phyloP scores from a whole-genome alignment of 2,888 invertebrate species.

The Mythimna albipuncta region DNA sequence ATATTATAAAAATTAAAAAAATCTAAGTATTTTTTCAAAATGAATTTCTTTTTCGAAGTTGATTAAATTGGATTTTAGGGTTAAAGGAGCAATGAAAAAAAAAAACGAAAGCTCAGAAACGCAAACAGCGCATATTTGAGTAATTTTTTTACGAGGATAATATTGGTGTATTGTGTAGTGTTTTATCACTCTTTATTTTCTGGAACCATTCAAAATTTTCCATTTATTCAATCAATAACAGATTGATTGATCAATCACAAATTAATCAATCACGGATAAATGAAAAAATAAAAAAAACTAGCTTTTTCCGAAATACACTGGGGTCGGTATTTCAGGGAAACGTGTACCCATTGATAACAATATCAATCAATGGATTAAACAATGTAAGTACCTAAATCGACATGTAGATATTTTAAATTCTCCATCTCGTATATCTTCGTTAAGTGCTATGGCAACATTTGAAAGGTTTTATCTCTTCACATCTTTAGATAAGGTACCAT shows the following conservation, averaged over 20 bases:
- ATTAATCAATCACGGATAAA: too few relatives aligned
- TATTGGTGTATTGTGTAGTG: not conserved
- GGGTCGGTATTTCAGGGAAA: not conserved
- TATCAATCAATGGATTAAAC: not conserved
- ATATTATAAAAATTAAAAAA: too few relatives aligned
- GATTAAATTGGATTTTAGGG: not conserved
- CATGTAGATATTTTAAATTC: not conserved
- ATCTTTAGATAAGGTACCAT: conserved; percentile 2
- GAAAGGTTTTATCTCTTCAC: not conserved
- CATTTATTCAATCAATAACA: too few relatives aligned
- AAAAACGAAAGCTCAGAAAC: not conserved
- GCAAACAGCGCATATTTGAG: not conserved
- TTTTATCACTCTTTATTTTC: not conserved
- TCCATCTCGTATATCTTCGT: not conserved
- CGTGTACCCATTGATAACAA: not conserved
- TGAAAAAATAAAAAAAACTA: not conserved
- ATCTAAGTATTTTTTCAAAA: not conserved
- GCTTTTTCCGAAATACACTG: not conserved
- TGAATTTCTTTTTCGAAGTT: too few relatives aligned
- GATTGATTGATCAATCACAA: too few relatives aligned
- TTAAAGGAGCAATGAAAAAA: not conserved
- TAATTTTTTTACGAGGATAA: not conserved
- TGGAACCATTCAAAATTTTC: not conserved
- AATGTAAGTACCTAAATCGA: not conserved
- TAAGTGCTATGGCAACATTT: not conserved